Evolutionary conservation across 2,113 vertebrate genomes (phyloP), one percentile per base, ranked within the genome.

Genomic region (Fulmarus glacialis): DNA sequence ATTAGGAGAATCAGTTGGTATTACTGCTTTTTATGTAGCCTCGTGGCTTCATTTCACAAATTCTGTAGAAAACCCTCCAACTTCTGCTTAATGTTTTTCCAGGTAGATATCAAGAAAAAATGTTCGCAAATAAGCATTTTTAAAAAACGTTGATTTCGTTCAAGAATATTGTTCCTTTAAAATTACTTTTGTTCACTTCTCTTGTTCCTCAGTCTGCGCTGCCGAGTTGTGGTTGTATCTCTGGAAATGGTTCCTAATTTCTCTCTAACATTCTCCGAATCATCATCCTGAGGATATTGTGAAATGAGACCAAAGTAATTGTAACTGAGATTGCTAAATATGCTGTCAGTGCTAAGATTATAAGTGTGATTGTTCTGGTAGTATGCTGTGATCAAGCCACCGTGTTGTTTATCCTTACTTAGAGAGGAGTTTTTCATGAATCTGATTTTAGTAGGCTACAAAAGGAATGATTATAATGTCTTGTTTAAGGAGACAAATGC

Each of bases 401-500:
- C 36, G 30, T 71, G 67, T 82, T 96, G 90, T 96, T 95, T 92
- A 93, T 88, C 85, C 81, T 91, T 92, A 83, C 92, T 96, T 79
- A 91, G 94, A 93, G 80, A 80, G 63, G 81, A 89, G 62, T 40
- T 92, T 93, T 97, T 93, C 70, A 87, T 45, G 68, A 71, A 58
- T 95, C 85, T 84, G 90, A 63, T 86, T 93, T 93, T 75, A 86
- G 67, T 84, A 90, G 77, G 67, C 88, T 92, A 38, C 92, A 77
- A 93, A 96, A 93, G 82, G 79, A 90, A 71, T 74, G 70, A 80
- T 74, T 87, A 77, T 91, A 86, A 89, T 84, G 82, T 74, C 94
- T 95, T 96, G 84, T 96, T 96, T 96, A 59, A 83, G 75, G 92
- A 98, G 93, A 96, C 70, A 89, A 95, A 97, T 94, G 91, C 58